Evolutionary conservation across 2,797 vertebrate genomes (phyloP), one percentile per base, ranked within the genome.

Genomic region (Poecile montanus): DNA sequence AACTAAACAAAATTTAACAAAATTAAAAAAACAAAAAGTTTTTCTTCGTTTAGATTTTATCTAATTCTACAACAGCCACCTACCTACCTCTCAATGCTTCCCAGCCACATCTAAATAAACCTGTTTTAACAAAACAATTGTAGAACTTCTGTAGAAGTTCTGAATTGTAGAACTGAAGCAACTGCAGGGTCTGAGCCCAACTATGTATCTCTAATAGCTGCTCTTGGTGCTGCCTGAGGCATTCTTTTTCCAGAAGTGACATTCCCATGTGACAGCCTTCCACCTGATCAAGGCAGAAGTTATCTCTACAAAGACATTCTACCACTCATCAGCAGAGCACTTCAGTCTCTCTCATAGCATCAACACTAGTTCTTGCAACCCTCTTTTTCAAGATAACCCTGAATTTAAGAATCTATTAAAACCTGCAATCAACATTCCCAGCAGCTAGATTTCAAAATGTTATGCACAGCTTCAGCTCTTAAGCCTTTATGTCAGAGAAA

Each of bases 201-300:
- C 20, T 7, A 16, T 0, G 12, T 15, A 13, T 2, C 3, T 4
- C 34, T 10, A 60, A 42, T 25, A 21, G 23, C 50, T 51, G 57
- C 38, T 70, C 15, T 1, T 25, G 36, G 38, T 54, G 50, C 12
- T 65, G 58, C 29, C 23, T 6, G 26, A 26, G 13, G 51, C 25
- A 26, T 18, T 1, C 0, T 6, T 62, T 66, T 62, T 13, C 18
- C 77, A 29, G 9, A 70, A 62, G 36, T 2, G 27, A 60, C 53
- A 47, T 53, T 60, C 40, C 27, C 56, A 66, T 0, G 0, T 5
- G 16, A 45, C 70, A 65, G 21, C 9, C 30, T 70, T 50, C 36
- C 30, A 73, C 19, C 13, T 29, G 16, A 32, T 11, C 16, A 58
- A 45, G n/a, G n/a, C 14, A 76, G n/a, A 65, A 34, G 16, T 0